A percentile compares a stretch with the other conserved stretches of the same genome.
Evolutionary conservation across 2,888 invertebrate genomes (phyloP).

Genomic region (Disparrhopalites patrizii): DNA sequence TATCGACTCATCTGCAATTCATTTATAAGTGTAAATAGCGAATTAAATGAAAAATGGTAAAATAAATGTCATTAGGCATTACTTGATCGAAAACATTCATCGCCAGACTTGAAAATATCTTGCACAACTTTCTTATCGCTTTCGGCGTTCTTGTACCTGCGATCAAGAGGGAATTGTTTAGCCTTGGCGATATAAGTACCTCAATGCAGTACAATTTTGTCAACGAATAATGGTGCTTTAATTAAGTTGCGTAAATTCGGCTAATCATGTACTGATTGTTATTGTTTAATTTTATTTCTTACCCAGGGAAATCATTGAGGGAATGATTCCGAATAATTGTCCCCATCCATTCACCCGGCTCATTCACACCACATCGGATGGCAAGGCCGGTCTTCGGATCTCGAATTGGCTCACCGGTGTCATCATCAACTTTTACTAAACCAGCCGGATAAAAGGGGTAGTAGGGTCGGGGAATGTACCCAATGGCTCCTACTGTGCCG

Average conservation of each 20-base stretch:
- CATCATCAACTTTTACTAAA: slow-evolving; percentile 68
- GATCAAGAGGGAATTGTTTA: neutral
- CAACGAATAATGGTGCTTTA: no score
- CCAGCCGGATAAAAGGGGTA: slow-evolving; percentile 76
- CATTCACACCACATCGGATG: slow-evolving; percentile 63
- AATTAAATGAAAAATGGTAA: no score
- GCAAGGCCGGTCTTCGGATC: slow-evolving; percentile 75
- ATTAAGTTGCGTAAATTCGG: no score
- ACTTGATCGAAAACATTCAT: slow-evolving; percentile 86
- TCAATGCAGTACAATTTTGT: no score
- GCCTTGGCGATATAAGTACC: no score
- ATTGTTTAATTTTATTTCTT: no score
- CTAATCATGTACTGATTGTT: no score
- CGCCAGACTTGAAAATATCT: slow-evolving; percentile 84
- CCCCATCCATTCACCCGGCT: slow-evolving; percentile 93
- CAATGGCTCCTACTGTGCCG: slow-evolving; percentile 88
- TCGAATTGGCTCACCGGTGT: slow-evolving; percentile 83
- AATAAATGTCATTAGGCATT: no score
- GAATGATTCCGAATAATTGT: slow-evolving; percentile 88
- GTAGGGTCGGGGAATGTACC: slow-evolving; percentile 85
- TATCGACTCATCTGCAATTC: no score
- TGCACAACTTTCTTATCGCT: slow-evolving; percentile 84
- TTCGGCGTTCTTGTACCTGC: slow-evolving; percentile 64
- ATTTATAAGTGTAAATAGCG: no score
- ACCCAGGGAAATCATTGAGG: slow-evolving; percentile 81